These are phyloP conservation scores for Chrysotoxum bicinctum DNA, from an alignment of 2,888 invertebrate genomes.

Conservation along the genomic window DNA sequence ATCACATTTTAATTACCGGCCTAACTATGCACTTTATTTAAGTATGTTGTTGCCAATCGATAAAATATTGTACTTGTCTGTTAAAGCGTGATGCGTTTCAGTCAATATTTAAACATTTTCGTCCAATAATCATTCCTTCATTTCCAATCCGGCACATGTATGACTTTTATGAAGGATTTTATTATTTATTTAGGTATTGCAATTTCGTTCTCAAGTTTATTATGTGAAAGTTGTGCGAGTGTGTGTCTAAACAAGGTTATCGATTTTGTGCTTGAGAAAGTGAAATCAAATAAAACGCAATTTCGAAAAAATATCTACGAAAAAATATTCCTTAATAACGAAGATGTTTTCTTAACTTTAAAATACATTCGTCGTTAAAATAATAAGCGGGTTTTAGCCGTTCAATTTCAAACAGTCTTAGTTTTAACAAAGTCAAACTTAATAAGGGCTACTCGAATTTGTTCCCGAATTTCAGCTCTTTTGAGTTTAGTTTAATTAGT, in stretches of 20 bases:
- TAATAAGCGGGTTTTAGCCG: no score
- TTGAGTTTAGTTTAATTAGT: no score
- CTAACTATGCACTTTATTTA: not conserved
- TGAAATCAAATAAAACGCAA: not conserved
- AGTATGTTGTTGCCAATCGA: slow-evolving; percentile 1
- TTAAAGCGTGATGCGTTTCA: slow-evolving; percentile 7
- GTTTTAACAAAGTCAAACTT: no score
- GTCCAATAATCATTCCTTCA: not conserved
- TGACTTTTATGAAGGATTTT: not conserved
- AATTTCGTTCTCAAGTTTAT: not conserved
- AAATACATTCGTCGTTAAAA: no score
- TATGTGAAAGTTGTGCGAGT: not conserved
- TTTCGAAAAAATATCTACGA: not conserved
- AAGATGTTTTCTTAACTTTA: not conserved
- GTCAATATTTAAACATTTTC: slow-evolving; percentile 14
- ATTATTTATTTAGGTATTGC: no score
- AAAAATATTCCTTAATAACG: not conserved
- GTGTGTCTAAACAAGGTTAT: not conserved
- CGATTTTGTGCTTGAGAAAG: not conserved
- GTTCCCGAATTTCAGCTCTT: no score
- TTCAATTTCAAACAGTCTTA: no score
- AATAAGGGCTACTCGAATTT: no score
- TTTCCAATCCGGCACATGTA: not conserved
- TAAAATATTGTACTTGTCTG: not conserved
- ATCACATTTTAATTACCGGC: not conserved